These are phyloP conservation scores for Drosophila limbata DNA, from an alignment of 2,888 invertebrate species.

Conservation along the genomic window DNA sequence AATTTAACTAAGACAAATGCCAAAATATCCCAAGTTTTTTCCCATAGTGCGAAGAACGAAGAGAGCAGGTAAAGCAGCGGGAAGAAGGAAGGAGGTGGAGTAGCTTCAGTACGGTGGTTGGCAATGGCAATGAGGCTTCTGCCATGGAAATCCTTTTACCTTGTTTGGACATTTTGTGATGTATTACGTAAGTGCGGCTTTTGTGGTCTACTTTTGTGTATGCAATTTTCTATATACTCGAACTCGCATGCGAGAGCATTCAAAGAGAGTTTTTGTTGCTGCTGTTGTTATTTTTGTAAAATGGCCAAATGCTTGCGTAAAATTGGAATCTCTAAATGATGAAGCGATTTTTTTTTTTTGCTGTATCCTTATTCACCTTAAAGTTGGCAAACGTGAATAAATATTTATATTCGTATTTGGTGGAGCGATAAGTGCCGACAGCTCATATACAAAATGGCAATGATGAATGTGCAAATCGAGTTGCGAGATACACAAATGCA, in stretches of 20 bases:
- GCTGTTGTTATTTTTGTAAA: slow-evolving; percentile 40
- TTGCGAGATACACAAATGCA: slow-evolving; percentile 16
- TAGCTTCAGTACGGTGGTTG: slow-evolving; percentile 13
- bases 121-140: slow-evolving; percentile 60
- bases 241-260: neutral
- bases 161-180: slow-evolving; percentile 80
- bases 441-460: slow-evolving; percentile 36
- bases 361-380: slow-evolving; percentile 29
- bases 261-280: slow-evolving; percentile 39
- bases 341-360: slow-evolving; percentile 48
- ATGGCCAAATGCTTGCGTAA: slow-evolving; percentile 57
- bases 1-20: too few species aligned
- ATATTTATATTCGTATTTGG: slow-evolving; percentile 27
- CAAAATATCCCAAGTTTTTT: too few species aligned
- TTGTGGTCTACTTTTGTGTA: slow-evolving; percentile 64
- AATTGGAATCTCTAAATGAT: slow-evolving; percentile 77
- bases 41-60: too few species aligned
- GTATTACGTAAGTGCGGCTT: slow-evolving; percentile 81
- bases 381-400: slow-evolving; percentile 42
- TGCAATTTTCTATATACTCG: slow-evolving; percentile 49
- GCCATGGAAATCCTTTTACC: slow-evolving; percentile 75
- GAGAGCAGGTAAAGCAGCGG: neutral
- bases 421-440: slow-evolving; percentile 37
- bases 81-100: neutral
- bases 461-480: slow-evolving; percentile 60